These are phyloP conservation scores for Anagyrus pseudococci DNA, from an alignment of 2,888 invertebrate species.

Conservation along the genomic window DNA sequence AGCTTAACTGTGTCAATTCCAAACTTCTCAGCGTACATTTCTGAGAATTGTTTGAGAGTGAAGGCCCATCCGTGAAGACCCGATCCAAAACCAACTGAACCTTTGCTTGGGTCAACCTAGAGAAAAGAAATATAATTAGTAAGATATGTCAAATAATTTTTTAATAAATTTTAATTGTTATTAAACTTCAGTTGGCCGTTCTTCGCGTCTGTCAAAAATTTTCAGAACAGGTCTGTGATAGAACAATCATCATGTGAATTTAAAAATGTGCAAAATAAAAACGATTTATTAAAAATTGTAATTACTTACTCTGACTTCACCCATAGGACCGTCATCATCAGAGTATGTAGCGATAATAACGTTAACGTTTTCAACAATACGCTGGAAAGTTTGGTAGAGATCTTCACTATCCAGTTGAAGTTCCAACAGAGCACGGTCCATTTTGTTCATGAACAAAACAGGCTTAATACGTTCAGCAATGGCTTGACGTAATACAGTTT, in stretches of 20 bases:
- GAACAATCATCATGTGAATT: slow-evolving; percentile 33
- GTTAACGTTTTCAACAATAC: slow-evolving; percentile 99
- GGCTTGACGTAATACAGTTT: slow-evolving; percentile 99
- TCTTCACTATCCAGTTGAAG: slow-evolving; percentile 96
- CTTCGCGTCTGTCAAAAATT: slow-evolving; percentile 33
- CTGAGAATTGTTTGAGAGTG: slow-evolving; percentile 98
- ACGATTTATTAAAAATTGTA: not conserved
- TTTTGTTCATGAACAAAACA: slow-evolving; percentile 99
- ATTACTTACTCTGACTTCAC: slow-evolving; percentile 87
- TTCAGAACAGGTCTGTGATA: slow-evolving; percentile 34
- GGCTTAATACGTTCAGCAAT: slow-evolving; percentile 99
- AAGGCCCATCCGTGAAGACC: slow-evolving; percentile 99
- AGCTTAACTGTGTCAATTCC: slow-evolving; percentile 96
- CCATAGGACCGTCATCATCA: slow-evolving; percentile 98
- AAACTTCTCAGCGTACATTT: slow-evolving; percentile 99
- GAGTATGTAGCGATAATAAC: slow-evolving; percentile 99
- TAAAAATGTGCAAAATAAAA: not conserved
- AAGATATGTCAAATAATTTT: not conserved
- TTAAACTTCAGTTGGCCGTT: slow-evolving; percentile 39
- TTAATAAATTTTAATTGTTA: too few relatives aligned
- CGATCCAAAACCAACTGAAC: slow-evolving; percentile 99
- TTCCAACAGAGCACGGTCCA: slow-evolving; percentile 98
- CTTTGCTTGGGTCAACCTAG: slow-evolving; percentile 92
- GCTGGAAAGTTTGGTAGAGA: slow-evolving; percentile 98
- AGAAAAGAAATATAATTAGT: slow-evolving; percentile 6